A percentile compares a stretch with the other conserved stretches of the same genome.
Conservation (phyloP, 2,113 vertebrate species). For the Carlito syrichta region DNA sequence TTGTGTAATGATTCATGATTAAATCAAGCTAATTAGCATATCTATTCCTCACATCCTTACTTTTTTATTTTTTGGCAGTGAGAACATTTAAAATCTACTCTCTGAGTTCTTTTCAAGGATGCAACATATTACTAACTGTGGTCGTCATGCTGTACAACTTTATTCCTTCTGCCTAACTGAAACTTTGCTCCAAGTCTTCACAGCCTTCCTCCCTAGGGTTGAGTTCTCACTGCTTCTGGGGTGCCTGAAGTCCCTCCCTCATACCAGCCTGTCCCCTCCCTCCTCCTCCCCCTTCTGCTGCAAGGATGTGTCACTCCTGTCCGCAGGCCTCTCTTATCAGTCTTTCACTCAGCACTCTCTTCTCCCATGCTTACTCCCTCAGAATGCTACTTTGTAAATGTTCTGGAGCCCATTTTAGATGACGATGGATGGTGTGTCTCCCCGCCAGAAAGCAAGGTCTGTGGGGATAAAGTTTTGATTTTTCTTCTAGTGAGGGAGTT, state of each 20-base stretch:
- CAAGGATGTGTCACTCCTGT: neutral
- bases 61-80: no score
- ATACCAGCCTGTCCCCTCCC: neutral
- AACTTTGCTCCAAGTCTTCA: neutral
- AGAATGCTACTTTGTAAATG: neutral
- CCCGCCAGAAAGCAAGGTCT: neutral
- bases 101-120: neutral
- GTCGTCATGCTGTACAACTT: neutral
- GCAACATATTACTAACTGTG: neutral
- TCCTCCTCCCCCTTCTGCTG: neutral
- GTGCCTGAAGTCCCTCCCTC: fast-evolving
- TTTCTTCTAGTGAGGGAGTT: neutral
- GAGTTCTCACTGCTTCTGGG: neutral
- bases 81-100: neutral
- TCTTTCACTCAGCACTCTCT: neutral
- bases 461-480: neutral
- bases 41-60: neutral
- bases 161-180: neutral
- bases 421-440: neutral
- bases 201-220: neutral
- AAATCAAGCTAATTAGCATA: neutral
- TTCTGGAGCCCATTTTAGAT: neutral
- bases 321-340: neutral
- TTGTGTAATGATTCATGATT: neutral
- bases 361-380: neutral